These are phyloP conservation scores for Andrena trimmerana DNA, from an alignment of 2,888 invertebrate genomes.

Conservation along the genomic window DNA sequence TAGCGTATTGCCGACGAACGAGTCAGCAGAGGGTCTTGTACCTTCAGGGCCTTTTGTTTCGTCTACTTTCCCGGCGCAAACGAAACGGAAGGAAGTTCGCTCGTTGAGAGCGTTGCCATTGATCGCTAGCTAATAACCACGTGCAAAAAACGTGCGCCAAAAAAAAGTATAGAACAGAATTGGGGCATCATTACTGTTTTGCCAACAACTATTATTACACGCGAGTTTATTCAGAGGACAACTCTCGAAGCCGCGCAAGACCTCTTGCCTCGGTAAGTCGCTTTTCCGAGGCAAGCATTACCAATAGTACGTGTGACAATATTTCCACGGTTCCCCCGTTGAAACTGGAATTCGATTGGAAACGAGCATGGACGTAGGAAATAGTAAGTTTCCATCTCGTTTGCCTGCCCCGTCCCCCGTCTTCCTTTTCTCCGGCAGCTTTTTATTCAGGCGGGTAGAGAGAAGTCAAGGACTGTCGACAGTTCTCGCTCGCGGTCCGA, in stretches of 20 bases:
- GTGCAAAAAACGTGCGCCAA: too few species aligned
- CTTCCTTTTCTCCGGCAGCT: not conserved
- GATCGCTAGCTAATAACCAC: not conserved
- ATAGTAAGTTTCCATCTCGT: constrained; percentile 49
- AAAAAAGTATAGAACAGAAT: too few species aligned
- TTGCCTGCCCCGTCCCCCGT: constrained; percentile 19
- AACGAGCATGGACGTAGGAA: constrained; percentile 4
- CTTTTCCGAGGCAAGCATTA: constrained; percentile 34
- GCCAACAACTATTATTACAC: not conserved
- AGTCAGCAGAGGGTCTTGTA: not conserved
- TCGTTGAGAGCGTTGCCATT: not conserved
- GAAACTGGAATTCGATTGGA: constrained; percentile 35
- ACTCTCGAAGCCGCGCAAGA: constrained; percentile 5
- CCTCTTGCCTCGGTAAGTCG: constrained; percentile 15
- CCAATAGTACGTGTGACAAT: constrained; percentile 43
- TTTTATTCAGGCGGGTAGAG: constrained; percentile 47
- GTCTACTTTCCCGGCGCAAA: not conserved
- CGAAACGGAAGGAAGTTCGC: constrained; percentile 15
- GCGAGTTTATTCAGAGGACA: not conserved
- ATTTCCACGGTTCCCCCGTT: constrained; percentile 32
- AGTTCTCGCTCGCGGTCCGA: not conserved
- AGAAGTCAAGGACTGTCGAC: constrained; percentile 26
- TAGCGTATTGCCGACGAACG: constrained; percentile 11
- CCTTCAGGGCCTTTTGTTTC: not conserved
- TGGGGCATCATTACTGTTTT: not conserved